phyloP scores from a whole-genome alignment of 2,888 invertebrate genomes.

The Julus scanicus region DNA sequence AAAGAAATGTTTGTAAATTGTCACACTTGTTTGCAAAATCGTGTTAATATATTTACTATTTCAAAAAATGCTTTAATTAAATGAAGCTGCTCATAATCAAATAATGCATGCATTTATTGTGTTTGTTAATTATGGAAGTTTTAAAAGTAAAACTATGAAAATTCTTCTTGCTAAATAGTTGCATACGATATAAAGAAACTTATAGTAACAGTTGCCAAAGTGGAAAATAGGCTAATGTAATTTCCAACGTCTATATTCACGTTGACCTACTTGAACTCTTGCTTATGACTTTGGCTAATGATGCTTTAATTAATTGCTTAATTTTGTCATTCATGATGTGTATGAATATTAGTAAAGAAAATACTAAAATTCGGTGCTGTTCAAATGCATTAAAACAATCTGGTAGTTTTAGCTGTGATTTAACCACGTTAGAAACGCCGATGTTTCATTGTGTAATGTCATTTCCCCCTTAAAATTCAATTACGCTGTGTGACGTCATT shows the following conservation, averaged over 20 bases:
- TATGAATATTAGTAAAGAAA: neutral
- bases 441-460: conserved; percentile 9
- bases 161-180: neutral
- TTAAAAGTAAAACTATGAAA: neutral
- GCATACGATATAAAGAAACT: neutral
- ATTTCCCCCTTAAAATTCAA: conserved; percentile 40
- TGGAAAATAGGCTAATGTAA: neutral
- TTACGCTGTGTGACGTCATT: conserved; percentile 1
- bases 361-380: too few species aligned
- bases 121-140: neutral
- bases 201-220: conserved; percentile 3
- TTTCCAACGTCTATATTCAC: neutral
- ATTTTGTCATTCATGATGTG: neutral
- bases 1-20: too few species aligned
- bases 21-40: too few species aligned
- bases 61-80: too few species aligned
- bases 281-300: neutral
- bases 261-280: conserved; percentile 30
- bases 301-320: neutral
- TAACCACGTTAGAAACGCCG: conserved; percentile 4
- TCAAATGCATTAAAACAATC: neutral
- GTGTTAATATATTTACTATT: too few species aligned
- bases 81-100: neutral
- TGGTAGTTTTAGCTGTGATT: neutral
- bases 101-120: neutral